These are phyloP conservation scores for Thecocarcelia acutangulata DNA, from an alignment of 2,888 invertebrate genomes.

Conservation along the genomic window DNA sequence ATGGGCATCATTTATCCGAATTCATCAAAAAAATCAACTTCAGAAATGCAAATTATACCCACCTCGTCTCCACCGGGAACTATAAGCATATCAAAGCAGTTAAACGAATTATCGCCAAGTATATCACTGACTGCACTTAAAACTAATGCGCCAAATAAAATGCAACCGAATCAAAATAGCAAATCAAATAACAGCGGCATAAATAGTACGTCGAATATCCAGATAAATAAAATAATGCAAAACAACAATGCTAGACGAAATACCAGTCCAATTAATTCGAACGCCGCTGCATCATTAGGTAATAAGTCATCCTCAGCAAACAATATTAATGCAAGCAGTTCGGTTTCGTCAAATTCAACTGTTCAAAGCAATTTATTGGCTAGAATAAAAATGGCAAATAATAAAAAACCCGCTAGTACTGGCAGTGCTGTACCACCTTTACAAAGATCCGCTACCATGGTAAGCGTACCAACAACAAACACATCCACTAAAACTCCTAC, in stretches of 20 bases:
- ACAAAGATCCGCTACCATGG: conserved; percentile 46
- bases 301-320: conserved; percentile 11
- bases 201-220: conserved; percentile 30
- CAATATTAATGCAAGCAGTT: conserved; percentile 23
- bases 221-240: conserved; percentile 63
- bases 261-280: conserved; percentile 42
- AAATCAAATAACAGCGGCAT: conserved; percentile 28
- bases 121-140: conserved; percentile 76
- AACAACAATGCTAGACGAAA: conserved; percentile 48
- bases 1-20: conserved; percentile 73
- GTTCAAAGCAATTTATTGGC: conserved; percentile 52
- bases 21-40: conserved; percentile 50
- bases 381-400: conserved; percentile 53
- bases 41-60: conserved; percentile 78
- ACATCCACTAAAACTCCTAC: conserved; percentile 47
- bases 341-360: conserved; percentile 10
- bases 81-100: conserved; percentile 76
- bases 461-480: conserved; percentile 29
- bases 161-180: conserved; percentile 50
- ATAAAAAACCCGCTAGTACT: conserved; percentile 38
- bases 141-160: conserved; percentile 37
- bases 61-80: conserved; percentile 75
- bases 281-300: background rate
- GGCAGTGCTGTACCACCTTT: conserved; percentile 54
- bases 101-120: conserved; percentile 76